Conservation (phyloP, 2,113 vertebrate genomes). For the Larimichthys polyactis region DNA sequence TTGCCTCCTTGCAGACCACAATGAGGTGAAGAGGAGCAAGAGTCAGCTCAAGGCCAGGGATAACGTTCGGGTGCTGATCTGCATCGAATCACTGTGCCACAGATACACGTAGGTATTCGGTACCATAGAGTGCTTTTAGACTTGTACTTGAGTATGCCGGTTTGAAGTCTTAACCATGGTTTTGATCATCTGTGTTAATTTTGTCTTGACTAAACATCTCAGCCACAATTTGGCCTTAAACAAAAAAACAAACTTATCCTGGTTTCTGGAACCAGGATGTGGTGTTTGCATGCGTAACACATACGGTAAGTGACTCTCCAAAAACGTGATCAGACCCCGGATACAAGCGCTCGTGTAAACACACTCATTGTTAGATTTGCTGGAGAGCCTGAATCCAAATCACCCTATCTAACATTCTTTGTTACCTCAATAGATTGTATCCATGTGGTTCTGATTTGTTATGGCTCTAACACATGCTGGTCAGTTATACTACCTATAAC, state of each 20-base stretch:
- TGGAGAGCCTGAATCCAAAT: not conserved
- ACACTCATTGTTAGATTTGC: not conserved
- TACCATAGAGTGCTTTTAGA: not conserved
- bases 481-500: slow-evolving; percentile 22
- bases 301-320: not conserved
- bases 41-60: slow-evolving; percentile 89
- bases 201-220: not conserved
- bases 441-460: slow-evolving; percentile 66
- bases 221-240: not conserved
- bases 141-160: not conserved
- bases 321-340: not conserved
- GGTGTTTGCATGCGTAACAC: not conserved
- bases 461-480: slow-evolving; percentile 36
- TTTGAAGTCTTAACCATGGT: not conserved
- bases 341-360: not conserved
- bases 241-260: not conserved
- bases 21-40: slow-evolving; percentile 89
- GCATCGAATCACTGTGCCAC: slow-evolving; percentile 95
- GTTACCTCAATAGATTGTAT: not conserved
- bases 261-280: not conserved
- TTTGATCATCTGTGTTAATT: not conserved
- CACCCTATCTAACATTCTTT: slow-evolving; percentile 29
- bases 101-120: slow-evolving; percentile 88
- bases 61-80: slow-evolving; percentile 91
- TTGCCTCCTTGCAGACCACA: slow-evolving; percentile 85